phyloP scores from a whole-genome alignment of 2,113 vertebrate species.

The Gavia stellata region DNA sequence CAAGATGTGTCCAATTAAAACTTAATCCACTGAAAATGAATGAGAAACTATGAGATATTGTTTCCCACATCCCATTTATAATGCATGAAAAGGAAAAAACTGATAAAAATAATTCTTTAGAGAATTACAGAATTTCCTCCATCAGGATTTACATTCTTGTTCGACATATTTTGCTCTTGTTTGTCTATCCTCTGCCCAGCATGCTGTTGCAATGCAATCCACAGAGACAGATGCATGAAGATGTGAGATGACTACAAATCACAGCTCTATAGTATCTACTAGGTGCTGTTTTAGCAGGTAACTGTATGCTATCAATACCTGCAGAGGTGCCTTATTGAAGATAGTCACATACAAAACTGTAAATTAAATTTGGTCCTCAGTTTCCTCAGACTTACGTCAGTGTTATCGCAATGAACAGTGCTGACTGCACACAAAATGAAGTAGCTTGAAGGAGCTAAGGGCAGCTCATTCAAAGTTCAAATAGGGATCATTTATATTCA shows the following conservation, averaged over 20 bases:
- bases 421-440: background rate
- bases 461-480: background rate
- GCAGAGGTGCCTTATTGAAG: background rate
- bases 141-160: background rate
- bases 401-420: background rate
- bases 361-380: background rate
- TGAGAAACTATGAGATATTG: background rate
- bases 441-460: background rate
- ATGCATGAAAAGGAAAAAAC: background rate
- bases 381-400: background rate
- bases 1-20: background rate
- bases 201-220: background rate
- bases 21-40: background rate
- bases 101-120: background rate
- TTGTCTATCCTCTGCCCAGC: background rate
- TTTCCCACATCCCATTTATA: background rate
- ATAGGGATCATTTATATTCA: background rate
- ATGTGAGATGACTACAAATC: background rate
- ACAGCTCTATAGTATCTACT: background rate
- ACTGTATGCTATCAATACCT: background rate
- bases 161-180: background rate
- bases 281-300: background rate
- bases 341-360: background rate
- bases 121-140: background rate
- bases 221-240: background rate